Evolutionary conservation across 2,113 vertebrate genomes (phyloP), one percentile per base, ranked within the genome.

Genomic region (Pyxicephalus adspersus): DNA sequence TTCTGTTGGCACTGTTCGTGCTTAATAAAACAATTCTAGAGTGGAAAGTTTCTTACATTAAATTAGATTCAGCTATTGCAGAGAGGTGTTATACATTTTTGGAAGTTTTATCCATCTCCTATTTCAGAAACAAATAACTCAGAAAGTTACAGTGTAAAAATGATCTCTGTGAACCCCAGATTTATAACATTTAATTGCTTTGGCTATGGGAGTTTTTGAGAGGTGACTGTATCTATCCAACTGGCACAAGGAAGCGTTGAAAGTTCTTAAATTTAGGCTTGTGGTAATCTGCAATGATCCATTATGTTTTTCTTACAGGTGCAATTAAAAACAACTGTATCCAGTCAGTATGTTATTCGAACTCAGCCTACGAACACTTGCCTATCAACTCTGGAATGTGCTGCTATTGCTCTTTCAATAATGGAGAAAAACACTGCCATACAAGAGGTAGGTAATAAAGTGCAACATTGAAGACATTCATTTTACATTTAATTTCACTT

Each of bases 331-430:
- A 90, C 92, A 81, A 92, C 84, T 77, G 84, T 95, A 83, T 96
- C 94, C 84, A 99, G 98, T 91, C 96, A 98, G 61, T 98, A 99
- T 7, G 95, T 99, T 83, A 99, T 99, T 87, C 95, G 96, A 67
- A 97, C 96, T 1, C 97, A 99, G 29, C 97, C 97, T 67, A 96
- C 94, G 77, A 97, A 96, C 89, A 93, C 92, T 79, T 99, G 97
- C 85, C 91, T 99, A 81, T 99, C 97, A 77, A 98, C 98, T 8
- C 91, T 99, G 89, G 98, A 99, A 83, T 98, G 97, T 89, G 97
- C 97, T 45, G 97, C 97, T 29, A 88, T 94, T 68, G 92, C 95
- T 64, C 88, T 99, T 85, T 92, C 95, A 22, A 90, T 97, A 64
- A 89, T 98, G 88, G 97, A 99, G 91, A 95, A 92, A 80, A 94